Percentiles rank a stretch among this genome's conserved stretches.
Conservation (phyloP, 2,797 vertebrate species). For the Antrozous pallidus region DNA sequence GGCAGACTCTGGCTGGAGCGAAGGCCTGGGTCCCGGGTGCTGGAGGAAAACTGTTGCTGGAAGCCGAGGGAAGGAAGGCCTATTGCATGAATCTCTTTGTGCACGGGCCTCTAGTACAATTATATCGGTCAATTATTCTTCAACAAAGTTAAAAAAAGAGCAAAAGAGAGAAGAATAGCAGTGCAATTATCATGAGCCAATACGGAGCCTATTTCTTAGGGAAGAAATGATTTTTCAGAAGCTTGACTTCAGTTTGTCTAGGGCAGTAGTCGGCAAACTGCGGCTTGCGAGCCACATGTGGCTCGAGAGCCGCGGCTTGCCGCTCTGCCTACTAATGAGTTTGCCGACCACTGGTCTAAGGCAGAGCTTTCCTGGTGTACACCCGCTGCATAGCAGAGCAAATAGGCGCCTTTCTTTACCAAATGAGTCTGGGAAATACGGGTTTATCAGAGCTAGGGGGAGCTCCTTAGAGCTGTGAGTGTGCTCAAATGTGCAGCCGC, state of each 20-base stretch:
- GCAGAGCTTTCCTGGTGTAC: background rate
- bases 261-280: too few species aligned
- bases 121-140: background rate
- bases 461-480: background rate
- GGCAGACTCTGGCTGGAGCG: too few species aligned
- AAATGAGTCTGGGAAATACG: background rate
- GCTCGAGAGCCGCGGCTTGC: too few species aligned
- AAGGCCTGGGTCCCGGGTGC: too few species aligned
- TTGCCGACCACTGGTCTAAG: background rate
- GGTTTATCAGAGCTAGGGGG: background rate
- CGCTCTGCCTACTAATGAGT: too few species aligned
- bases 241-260: background rate
- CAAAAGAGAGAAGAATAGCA: background rate
- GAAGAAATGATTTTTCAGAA: background rate
- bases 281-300: too few species aligned
- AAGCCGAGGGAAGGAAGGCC: too few species aligned
- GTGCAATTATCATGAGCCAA: background rate
- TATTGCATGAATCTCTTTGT: too few species aligned
- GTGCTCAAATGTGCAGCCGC: background rate
- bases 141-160: background rate
- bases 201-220: background rate
- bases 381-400: background rate
- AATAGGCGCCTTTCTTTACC: background rate
- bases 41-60: too few species aligned
- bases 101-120: too few species aligned